phyloP scores from a whole-genome alignment of 2,888 invertebrate species.

The Ectemnius continuus region DNA sequence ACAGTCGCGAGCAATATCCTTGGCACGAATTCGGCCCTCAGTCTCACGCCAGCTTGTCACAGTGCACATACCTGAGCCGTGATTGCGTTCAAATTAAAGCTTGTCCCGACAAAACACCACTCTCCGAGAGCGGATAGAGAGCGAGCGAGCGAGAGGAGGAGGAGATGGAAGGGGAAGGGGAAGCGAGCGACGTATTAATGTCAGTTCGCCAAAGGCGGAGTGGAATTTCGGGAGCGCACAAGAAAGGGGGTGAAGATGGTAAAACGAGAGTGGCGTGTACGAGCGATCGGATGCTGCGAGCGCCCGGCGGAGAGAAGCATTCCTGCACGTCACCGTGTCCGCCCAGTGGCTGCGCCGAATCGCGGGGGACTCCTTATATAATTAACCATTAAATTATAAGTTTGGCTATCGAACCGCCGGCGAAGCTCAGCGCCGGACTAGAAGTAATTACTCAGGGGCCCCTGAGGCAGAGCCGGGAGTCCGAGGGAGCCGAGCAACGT shows the following conservation, averaged over 20 bases:
- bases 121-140: neutral
- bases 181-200: too few species aligned
- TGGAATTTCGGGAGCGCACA: neutral
- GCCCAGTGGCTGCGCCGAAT: slow-evolving; percentile 77
- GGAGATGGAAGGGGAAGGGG: too few species aligned
- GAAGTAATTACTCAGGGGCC: slow-evolving; percentile 72
- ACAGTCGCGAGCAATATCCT: too few species aligned
- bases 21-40: too few species aligned
- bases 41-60: neutral
- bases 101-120: too few species aligned
- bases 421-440: slow-evolving; percentile 70
- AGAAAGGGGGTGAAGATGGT: slow-evolving; percentile 28
- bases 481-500: slow-evolving; percentile 39
- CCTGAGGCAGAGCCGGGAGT: slow-evolving; percentile 31
- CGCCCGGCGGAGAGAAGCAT: slow-evolving; percentile 55
- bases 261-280: slow-evolving; percentile 48
- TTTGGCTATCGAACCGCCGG: slow-evolving; percentile 75
- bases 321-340: slow-evolving; percentile 76
- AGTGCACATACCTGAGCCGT: neutral
- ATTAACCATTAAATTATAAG: slow-evolving; percentile 78
- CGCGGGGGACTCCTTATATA: slow-evolving; percentile 76
- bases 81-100: too few species aligned
- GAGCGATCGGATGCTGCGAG: slow-evolving; percentile 22
- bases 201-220: neutral
- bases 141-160: neutral